These are phyloP conservation scores for Poeciliopsis presidionis DNA, from an alignment of 2,797 vertebrate genomes.

Conservation along the genomic window DNA sequence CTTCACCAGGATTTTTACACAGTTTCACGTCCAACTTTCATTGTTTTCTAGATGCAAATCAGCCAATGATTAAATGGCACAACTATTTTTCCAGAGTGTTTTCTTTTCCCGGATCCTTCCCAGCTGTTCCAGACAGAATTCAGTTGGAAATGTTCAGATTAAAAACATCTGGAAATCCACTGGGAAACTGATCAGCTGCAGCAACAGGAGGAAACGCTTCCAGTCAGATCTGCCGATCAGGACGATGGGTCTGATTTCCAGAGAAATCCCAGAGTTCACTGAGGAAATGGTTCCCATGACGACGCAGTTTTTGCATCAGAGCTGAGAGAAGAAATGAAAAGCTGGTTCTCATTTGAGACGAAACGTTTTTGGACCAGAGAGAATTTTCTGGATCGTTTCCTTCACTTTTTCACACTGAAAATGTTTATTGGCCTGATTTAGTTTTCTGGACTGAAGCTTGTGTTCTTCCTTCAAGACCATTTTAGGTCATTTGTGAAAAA, in stretches of 20 bases:
- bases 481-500: not conserved
- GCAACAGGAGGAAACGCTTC: not conserved
- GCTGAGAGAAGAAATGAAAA: not conserved
- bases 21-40: not conserved
- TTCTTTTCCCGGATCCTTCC: not conserved
- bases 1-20: not conserved
- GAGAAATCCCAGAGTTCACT: not conserved
- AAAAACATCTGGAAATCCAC: not conserved
- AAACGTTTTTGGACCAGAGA: not conserved
- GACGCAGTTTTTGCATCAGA: not conserved
- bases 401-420: not conserved
- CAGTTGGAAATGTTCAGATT: too few species aligned
- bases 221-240: not conserved
- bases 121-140: not conserved
- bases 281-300: not conserved
- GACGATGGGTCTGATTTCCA: not conserved
- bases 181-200: not conserved
- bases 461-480: not conserved
- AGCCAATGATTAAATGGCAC: not conserved
- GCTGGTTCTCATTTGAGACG: not conserved
- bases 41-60: not conserved
- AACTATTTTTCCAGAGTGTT: not conserved
- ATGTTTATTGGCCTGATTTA: not conserved
- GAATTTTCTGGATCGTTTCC: not conserved
- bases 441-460: not conserved